A percentile compares a stretch with the other conserved stretches of the same genome.
Evolutionary conservation across 2,888 invertebrate genomes (phyloP).

Genomic region (Ellobium chinense): DNA sequence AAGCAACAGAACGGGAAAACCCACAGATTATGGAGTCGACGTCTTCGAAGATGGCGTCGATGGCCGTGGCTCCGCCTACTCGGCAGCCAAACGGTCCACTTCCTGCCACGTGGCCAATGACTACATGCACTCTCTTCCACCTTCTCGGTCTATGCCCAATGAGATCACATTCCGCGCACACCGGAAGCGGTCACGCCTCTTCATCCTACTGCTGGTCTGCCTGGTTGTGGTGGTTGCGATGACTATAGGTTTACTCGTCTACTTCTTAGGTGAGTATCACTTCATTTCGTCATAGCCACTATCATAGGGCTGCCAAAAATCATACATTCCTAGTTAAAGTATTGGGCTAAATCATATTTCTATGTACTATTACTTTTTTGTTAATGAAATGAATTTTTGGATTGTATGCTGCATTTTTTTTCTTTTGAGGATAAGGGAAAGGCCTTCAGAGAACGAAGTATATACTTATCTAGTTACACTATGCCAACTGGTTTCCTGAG

Average conservation of each 20-base stretch:
- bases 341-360: no score
- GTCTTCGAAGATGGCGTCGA: constrained; percentile 50
- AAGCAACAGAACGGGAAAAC: constrained; percentile 47
- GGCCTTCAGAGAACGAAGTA: no score
- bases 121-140: constrained; percentile 53
- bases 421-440: no score
- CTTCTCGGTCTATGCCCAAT: constrained; percentile 13
- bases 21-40: constrained; percentile 49
- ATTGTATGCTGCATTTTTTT: no score
- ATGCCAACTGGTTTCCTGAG: no score
- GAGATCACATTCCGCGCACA: constrained; percentile 50
- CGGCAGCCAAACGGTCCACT: constrained; percentile 25
- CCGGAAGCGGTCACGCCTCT: constrained; percentile 41
- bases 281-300: no score
- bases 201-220: constrained; percentile 44
- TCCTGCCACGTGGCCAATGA: constrained; percentile 50
- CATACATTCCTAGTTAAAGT: no score
- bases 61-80: constrained; percentile 42
- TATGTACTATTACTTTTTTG: no score
- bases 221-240: constrained; percentile 49
- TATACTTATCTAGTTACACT: no score
- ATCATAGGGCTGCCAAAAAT: no score
- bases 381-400: no score
- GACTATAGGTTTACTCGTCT: constrained; percentile 55
- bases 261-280: constrained; percentile 55